Percentiles rank a stretch among this genome's conserved stretches.
Evolutionary conservation across 2,113 vertebrate genomes (phyloP).

Genomic region (Aphelocoma coerulescens): DNA sequence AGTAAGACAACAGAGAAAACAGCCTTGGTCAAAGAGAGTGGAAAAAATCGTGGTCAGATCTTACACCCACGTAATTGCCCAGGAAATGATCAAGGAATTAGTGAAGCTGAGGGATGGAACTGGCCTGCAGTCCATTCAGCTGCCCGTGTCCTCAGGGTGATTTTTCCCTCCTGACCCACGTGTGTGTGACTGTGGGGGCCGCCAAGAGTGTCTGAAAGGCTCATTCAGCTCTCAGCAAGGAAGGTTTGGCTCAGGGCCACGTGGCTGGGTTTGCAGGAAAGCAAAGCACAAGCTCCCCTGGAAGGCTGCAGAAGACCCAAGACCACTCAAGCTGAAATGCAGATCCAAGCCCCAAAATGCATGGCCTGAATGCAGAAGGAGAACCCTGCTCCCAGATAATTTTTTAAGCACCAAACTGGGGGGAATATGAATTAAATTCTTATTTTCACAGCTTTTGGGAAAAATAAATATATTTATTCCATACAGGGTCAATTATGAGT

Average conservation of each 20-base stretch:
- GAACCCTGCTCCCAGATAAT: not conserved
- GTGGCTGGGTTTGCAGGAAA: not conserved
- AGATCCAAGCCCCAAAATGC: not conserved
- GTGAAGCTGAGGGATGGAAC: not conserved
- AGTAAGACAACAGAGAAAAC: not conserved
- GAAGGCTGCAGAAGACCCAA: not conserved
- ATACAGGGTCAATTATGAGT: not conserved
- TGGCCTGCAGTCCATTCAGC: not conserved
- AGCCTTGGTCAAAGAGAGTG: not conserved
- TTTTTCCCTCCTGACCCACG: not conserved
- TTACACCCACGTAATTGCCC: not conserved
- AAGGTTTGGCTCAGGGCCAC: not conserved
- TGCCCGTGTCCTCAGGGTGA: not conserved
- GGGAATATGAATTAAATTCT: not conserved
- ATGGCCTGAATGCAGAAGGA: not conserved
- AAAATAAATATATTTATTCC: not conserved
- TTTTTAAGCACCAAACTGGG: not conserved
- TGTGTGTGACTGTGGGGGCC: not conserved
- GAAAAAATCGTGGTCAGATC: not conserved
- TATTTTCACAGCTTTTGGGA: not conserved
- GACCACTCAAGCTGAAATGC: not conserved
- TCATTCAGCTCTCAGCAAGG: constrained; percentile 5
- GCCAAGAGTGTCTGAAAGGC: constrained; percentile 25
- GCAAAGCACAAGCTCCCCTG: not conserved
- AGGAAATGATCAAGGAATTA: not conserved